phyloP scores from a whole-genome alignment of 2,113 vertebrate genomes.

The Phoenicopterus ruber region DNA sequence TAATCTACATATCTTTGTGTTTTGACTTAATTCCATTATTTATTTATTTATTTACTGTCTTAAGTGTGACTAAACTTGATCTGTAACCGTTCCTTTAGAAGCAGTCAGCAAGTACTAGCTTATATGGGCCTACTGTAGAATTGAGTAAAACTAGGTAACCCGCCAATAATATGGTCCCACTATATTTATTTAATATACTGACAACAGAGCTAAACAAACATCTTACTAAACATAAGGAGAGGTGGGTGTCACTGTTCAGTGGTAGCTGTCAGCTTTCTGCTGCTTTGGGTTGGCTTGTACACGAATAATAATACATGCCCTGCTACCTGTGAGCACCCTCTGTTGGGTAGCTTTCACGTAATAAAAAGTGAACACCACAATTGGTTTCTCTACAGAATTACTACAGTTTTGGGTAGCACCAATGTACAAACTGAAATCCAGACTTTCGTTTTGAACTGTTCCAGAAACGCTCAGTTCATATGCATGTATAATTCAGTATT shows the following conservation, averaged over 20 bases:
- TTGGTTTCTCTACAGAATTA: neutral
- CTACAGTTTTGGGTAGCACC: neutral
- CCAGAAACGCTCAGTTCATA: neutral
- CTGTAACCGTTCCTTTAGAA: neutral
- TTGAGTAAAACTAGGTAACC: neutral
- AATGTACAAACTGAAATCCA: neutral
- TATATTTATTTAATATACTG: neutral
- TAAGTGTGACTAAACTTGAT: neutral
- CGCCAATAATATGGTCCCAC: neutral
- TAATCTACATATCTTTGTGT: neutral
- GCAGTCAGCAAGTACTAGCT: neutral
- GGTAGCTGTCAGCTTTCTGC: neutral
- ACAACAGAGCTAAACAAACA: neutral
- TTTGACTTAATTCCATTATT: neutral
- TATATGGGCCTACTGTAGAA: neutral
- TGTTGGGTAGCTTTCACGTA: neutral
- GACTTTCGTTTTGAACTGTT: neutral
- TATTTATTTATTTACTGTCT: neutral
- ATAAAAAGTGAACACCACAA: neutral
- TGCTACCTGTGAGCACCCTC: neutral
- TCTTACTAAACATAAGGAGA: neutral
- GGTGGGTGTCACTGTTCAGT: neutral
- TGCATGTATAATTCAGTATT: neutral
- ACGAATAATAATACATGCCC: neutral
- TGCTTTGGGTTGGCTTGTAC: neutral